Evolutionary conservation across 1,140 invertebrate genomes (phyloP).

Genomic region (Polyergus mexicanus): DNA sequence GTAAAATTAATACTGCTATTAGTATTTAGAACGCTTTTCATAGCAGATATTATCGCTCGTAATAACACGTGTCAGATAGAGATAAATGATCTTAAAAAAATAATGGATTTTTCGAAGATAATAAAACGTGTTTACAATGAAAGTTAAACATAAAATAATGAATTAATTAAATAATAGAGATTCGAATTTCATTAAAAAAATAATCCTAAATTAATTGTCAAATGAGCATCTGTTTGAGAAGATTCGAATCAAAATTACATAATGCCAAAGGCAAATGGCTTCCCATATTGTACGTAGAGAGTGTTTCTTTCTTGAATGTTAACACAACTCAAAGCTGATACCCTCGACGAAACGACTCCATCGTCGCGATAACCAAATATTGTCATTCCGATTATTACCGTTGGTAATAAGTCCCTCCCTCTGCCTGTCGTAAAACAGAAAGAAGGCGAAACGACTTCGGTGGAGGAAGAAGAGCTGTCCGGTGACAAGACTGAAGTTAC

Average conservation of each 20-base stretch:
- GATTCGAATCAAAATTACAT: constrained; percentile 47
- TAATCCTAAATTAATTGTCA: constrained; percentile 34
- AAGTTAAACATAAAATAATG: background rate
- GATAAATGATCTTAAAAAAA: constrained; percentile 6
- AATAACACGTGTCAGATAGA: background rate
- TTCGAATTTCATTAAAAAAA: constrained; percentile 16
- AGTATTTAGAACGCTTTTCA: background rate
- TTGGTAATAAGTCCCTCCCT: constrained; percentile 56
- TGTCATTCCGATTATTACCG: constrained; percentile 63
- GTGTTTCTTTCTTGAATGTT: constrained; percentile 60
- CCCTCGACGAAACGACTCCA: constrained; percentile 59
- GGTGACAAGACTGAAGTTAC: constrained; percentile 43
- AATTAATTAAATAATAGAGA: constrained; percentile 2
- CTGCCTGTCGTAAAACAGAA: constrained; percentile 56
- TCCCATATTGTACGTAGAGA: constrained; percentile 39
- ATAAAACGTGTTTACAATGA: background rate
- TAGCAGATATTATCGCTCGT: background rate
- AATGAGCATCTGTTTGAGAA: constrained; percentile 40
- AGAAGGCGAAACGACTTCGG: constrained; percentile 41
- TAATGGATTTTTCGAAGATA: background rate
- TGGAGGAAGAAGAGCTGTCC: constrained; percentile 12
- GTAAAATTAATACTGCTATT: background rate
- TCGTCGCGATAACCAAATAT: constrained; percentile 64
- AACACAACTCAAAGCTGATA: constrained; percentile 62
- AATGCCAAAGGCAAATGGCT: constrained; percentile 50